phyloP scores from a whole-genome alignment of 2,797 vertebrate genomes.

The Thaleichthys pacificus region DNA sequence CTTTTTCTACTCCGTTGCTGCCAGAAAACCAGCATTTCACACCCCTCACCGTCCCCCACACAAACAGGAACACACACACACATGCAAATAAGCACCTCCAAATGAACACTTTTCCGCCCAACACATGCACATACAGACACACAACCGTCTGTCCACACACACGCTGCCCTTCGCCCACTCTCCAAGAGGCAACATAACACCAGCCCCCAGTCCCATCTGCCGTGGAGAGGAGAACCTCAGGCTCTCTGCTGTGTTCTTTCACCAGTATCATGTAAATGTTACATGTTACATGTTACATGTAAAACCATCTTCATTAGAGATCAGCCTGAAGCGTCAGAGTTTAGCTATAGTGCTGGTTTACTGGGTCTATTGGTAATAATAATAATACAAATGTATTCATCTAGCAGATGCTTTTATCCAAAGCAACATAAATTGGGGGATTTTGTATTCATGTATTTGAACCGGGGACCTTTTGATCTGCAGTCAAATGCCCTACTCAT shows the following conservation, averaged over 20 bases:
- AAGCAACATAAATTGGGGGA: not conserved
- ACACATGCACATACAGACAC: not conserved
- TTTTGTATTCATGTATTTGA: not conserved
- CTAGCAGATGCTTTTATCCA: not conserved
- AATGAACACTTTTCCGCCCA: too few relatives aligned
- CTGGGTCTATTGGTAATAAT: not conserved
- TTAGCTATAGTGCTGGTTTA: too few relatives aligned
- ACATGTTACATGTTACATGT: too few relatives aligned
- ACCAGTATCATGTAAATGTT: too few relatives aligned
- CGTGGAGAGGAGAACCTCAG: too few relatives aligned
- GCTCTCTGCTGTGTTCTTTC: too few relatives aligned
- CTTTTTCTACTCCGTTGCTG: conserved; percentile 35
- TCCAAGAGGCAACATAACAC: not conserved
- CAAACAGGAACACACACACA: conserved; percentile 4
- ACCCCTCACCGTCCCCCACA: not conserved
- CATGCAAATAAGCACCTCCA: not conserved
- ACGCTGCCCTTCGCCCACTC: not conserved
- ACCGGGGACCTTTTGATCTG: not conserved
- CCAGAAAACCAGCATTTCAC: conserved; percentile 35
- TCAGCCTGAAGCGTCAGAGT: too few relatives aligned
- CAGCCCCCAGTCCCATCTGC: not conserved
- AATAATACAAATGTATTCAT: not conserved
- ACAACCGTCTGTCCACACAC: not conserved
- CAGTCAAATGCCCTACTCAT: not conserved
- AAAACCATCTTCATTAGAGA: too few relatives aligned